phyloP scores from a whole-genome alignment of 2,113 vertebrate genomes.

The Picathartes gymnocephalus region DNA sequence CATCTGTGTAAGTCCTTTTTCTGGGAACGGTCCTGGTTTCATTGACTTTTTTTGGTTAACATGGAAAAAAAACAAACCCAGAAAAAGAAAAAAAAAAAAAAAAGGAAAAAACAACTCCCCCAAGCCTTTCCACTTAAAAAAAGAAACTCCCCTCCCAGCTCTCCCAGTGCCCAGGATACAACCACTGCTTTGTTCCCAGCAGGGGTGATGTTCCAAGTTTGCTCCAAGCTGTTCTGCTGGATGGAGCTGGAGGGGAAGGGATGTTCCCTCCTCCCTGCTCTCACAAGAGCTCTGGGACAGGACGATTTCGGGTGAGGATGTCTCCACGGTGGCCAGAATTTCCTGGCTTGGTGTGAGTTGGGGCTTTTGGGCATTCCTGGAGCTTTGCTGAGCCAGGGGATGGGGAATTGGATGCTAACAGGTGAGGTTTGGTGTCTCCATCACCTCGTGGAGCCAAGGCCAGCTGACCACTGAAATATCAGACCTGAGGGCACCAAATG shows the following conservation, averaged over 20 bases:
- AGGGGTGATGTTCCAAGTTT: neutral
- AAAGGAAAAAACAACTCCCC: neutral
- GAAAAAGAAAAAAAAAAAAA: neutral
- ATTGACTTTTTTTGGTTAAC: conserved; percentile 1
- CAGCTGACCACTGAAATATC: neutral
- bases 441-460: rapidly evolving
- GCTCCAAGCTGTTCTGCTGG: neutral
- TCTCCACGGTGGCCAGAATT: neutral
- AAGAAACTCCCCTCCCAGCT: neutral
- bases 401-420: neutral
- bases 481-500: neutral
- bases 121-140: neutral
- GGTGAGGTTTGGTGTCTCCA: neutral
- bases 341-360: neutral
- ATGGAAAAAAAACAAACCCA: neutral
- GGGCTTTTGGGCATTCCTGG: neutral
- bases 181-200: conserved; percentile 20
- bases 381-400: rapidly evolving
- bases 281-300: neutral
- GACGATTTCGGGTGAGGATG: neutral
- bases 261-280: neutral
- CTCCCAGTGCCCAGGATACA: neutral
- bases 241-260: neutral
- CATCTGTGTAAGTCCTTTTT: neutral
- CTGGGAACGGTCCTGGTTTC: neutral